Evolutionary conservation across 2,113 vertebrate genomes (phyloP).

Genomic region (Eclectus roratus): DNA sequence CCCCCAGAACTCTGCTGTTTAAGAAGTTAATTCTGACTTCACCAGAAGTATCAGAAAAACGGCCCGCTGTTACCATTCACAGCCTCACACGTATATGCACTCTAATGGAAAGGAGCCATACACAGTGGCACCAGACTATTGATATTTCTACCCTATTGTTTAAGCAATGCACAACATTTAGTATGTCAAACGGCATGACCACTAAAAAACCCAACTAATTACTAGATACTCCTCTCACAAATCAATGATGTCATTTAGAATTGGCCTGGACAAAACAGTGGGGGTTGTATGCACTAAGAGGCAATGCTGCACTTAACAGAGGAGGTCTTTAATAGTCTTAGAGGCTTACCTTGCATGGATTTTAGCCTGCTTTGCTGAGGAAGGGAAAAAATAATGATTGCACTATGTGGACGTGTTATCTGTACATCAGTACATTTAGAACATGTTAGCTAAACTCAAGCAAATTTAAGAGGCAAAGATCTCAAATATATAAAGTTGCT

Average conservation of each 20-base stretch:
- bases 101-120: conserved; percentile 60
- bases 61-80: conserved; percentile 25
- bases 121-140: conserved; percentile 62
- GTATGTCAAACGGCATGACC: conserved; percentile 40
- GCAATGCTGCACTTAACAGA: neutral
- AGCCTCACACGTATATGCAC: neutral
- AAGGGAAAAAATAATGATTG: neutral
- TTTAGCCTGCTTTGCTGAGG: neutral
- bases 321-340: neutral
- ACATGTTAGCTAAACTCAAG: neutral
- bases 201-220: conserved; percentile 27
- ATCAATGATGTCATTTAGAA: conserved; percentile 48
- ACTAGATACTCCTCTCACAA: conserved; percentile 28
- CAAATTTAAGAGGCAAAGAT: neutral
- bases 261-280: neutral
- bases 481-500: neutral
- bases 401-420: neutral
- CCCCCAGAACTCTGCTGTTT: conserved; percentile 11
- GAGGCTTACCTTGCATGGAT: neutral
- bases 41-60: conserved; percentile 38
- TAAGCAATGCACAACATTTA: conserved; percentile 57
- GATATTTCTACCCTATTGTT: conserved; percentile 44
- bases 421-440: neutral
- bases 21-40: conserved; percentile 46
- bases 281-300: neutral